Base-by-base conservation (phyloP, 2,113 vertebrate genomes). In the Phainopepla nitens region DNA sequence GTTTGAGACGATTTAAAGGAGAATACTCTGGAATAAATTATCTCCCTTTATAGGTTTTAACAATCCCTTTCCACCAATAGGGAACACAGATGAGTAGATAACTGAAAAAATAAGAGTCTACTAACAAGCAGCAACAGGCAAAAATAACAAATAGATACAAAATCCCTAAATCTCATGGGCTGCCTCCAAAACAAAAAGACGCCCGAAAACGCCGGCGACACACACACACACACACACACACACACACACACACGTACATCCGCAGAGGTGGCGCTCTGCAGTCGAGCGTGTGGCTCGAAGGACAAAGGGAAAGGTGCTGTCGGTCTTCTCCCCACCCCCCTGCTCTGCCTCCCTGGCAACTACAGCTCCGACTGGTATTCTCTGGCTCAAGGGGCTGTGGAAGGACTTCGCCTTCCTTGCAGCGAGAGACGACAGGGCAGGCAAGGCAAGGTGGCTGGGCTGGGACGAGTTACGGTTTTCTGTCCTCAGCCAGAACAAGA, bases 161-260 rank as follows among this genome's bases (percentile, higher is more conserved):
- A 54, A 73, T 8, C 28, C 10, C 10, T n/a, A 19, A 54, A 39
- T 84, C 6, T 54, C 14, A 39, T 25, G 28, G 49, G 13, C 17
- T 64, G 14, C 22, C 31, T 22, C 11, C 33, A 54, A 39, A 64
- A 45, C 3, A 45, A 72, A 54, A 45, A 64, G 49, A 33, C 8
- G 20, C 3, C 13, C 0, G 0, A 71, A 35, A 61, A 31, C 21
- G 66, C 45, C 1, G 0, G 25, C 3, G 10, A 41, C 41, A 41
- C 5, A 31, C 21, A 45, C 25, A 42, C 47, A 78, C 39, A 65
- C 10, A 21, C 35, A 29, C 54, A 58, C 42, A 56, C 20, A 23
- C 33, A 58, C 42, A 56, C 20, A 23, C 33, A 39, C 28, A 19
- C 25, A 12, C 28, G 12, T 5, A 27, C 8, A 78, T 10, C 13